Base-by-base conservation (phyloP, 2,888 invertebrate species). In the Amphipyra berbera region DNA sequence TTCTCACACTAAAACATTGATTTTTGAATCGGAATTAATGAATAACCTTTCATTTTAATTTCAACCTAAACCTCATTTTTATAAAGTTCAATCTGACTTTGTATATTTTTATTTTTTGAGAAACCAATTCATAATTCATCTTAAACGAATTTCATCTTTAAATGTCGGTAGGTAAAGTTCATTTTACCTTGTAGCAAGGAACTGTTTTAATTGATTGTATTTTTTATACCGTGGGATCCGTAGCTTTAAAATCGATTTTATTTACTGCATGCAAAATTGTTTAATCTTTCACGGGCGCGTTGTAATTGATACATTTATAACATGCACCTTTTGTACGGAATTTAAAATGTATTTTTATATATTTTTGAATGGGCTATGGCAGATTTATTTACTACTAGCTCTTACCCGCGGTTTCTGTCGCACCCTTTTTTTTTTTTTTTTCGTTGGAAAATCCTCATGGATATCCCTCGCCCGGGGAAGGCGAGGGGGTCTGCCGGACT, bases 1-100 rank as follows among this genome's bases (percentile, higher is more conserved):
- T 79, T 76, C 73, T 65, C 77, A 79, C 74, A 71, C 65, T n/a
- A 27, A 14, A 27, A 14, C 35, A 38, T 48, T n/a, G 44, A 15
- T 60, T 61, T 66, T 58, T 53, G 10, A 41, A 58, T 54, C 35
- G 33, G 48, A 9, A 3, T 45, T 42, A 10, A 53, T 37, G 47
- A 12, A 10, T 35, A 1, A 40, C 48, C 15, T 6, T 15, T 10
- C 44, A 54, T n/a, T 15, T 6, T 0, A 70, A 14, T 61, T 45
- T 60, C 13, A 59, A 61, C 53, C 40, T 12, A 73, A 50, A 53
- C 0, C 0, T 0, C 0, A 7, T 8, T 0, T 0, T 0, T 0
- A 0, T 57, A 61, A 55, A 72, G 38, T 42, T 21, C 7, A 66
- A 33, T 60, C 52, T 14, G 2, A 6, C 2, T 35, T 30, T 15